These are phyloP conservation scores for Protosalanx chinensis DNA, from an alignment of 2,797 vertebrate species.

Conservation along the genomic window DNA sequence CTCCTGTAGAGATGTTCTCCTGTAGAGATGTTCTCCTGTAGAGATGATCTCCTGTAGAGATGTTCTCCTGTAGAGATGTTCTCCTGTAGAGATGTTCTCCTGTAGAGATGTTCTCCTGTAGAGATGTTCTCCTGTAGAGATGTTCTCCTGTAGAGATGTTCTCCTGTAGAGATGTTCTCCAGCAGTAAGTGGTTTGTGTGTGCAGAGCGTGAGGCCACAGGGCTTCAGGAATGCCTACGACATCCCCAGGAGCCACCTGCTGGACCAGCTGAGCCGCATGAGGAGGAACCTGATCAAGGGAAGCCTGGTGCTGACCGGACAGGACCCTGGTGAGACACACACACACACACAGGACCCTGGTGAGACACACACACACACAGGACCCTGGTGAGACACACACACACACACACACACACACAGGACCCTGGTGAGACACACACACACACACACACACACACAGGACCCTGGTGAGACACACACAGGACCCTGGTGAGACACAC, in stretches of 20 bases:
- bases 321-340: constrained; percentile 88
- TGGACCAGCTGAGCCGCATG: constrained; percentile 97
- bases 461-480: constrained; percentile 27
- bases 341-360: constrained; percentile 73
- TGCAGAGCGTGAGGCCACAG: constrained; percentile 90
- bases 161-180: too few relatives aligned
- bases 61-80: too few relatives aligned
- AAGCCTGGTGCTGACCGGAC: constrained; percentile 80
- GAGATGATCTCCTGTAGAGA: too few relatives aligned
- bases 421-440: constrained; percentile 2
- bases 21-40: too few relatives aligned
- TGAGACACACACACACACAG: constrained; percentile 73
- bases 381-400: background rate
- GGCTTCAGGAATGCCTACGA: constrained; percentile 94
- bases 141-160: too few relatives aligned
- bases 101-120: too few relatives aligned
- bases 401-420: background rate
- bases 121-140: too few relatives aligned
- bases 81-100: too few relatives aligned
- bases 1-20: too few relatives aligned
- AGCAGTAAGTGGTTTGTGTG: background rate
- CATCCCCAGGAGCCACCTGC: constrained; percentile 88
- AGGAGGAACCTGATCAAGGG: constrained; percentile 92
- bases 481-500: constrained; percentile 83
- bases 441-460: background rate